Evolutionary conservation across 2,113 vertebrate species (phyloP).

Genomic region (zebrafish (Danio rerio)): GRCz12tu NC_133179.1:5150001-5150500

Average conservation of each 20-base stretch:
- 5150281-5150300: slow-evolving; percentile 76
- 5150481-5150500: neutral
- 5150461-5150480: slow-evolving; percentile 64
- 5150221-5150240: too few species aligned
- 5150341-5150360: slow-evolving; percentile 80
- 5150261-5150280: slow-evolving; percentile 66
- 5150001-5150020: slow-evolving; percentile 25
- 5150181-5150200: neutral
- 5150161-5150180: slow-evolving; percentile 76
- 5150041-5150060: slow-evolving; percentile 57
- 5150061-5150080: slow-evolving; percentile 80
- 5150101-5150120: slow-evolving; percentile 79
- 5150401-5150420: slow-evolving; percentile 72
- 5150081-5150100: slow-evolving; percentile 80
- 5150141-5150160: slow-evolving; percentile 74
- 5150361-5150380: slow-evolving; percentile 79
- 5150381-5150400: slow-evolving; percentile 70
- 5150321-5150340: slow-evolving; percentile 69
- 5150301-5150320: slow-evolving; percentile 70
- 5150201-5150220: neutral
- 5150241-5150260: neutral
- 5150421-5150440: slow-evolving; percentile 75
- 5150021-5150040: slow-evolving; percentile 65
- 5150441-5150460: slow-evolving; percentile 69
- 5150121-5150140: slow-evolving; percentile 81